Conservation (phyloP, 2,888 invertebrate species). For the Gastrophysa polygoni region DNA sequence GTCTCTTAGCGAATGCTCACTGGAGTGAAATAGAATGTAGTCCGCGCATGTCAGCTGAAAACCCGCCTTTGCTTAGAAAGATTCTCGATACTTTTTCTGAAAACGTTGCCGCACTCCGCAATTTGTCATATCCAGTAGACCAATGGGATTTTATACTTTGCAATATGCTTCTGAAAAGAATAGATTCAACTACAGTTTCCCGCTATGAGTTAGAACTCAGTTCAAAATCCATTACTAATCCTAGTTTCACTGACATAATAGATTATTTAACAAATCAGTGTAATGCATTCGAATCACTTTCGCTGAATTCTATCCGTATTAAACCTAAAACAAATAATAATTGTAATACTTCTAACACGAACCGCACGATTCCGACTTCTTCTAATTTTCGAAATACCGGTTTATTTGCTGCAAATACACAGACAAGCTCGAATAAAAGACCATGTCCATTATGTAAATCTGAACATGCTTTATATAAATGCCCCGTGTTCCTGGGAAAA, state of each 20-base stretch:
- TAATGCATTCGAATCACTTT: background rate
- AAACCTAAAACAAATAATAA: background rate
- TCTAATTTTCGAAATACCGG: conserved; percentile 1
- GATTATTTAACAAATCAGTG: conserved; percentile 1
- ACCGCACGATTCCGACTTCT: background rate
- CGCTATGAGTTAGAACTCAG: conserved; percentile 9
- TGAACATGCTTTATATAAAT: conserved; percentile 5
- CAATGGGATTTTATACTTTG: conserved; percentile 2
- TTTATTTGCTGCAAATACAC: conserved; percentile 4
- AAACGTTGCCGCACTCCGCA: background rate
- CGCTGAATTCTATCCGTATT: background rate
- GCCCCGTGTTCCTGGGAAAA: conserved; percentile 1
- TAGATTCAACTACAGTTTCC: background rate
- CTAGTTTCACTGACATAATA: background rate
- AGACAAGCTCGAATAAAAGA: background rate
- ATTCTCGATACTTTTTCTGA: conserved; percentile 1
- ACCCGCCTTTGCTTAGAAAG: conserved; percentile 9
- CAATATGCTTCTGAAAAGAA: conserved; percentile 2
- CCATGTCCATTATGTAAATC: conserved; percentile 1
- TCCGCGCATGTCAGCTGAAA: background rate
- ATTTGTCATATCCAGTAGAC: background rate
- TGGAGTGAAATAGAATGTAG: conserved; percentile 1
- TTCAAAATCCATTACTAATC: conserved; percentile 1
- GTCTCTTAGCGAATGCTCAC: conserved; percentile 6
- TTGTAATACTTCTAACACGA: background rate